Evolutionary conservation across 2,113 vertebrate species (phyloP).

Genomic region (Struthio camelus): DNA sequence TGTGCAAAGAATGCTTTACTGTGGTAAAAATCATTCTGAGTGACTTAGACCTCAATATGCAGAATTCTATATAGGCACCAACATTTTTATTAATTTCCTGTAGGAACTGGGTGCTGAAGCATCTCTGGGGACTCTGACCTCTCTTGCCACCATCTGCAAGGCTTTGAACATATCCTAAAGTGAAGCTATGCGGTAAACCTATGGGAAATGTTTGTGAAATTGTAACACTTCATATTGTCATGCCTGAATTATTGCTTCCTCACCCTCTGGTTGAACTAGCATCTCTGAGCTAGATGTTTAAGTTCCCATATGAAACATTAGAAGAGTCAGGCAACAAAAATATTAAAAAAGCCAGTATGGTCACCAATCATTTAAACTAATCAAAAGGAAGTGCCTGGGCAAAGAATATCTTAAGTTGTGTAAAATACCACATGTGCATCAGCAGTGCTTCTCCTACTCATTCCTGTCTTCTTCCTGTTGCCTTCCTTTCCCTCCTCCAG

Average conservation of each 20-base stretch:
- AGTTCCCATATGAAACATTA: not conserved
- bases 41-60: not conserved
- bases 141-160: not conserved
- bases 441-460: not conserved
- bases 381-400: fast-evolving
- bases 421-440: not conserved
- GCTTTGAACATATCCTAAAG: not conserved
- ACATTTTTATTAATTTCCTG: not conserved
- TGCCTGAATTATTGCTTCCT: not conserved
- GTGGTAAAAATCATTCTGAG: not conserved
- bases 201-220: not conserved
- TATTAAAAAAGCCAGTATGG: not conserved
- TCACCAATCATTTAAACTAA: not conserved
- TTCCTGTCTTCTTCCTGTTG: not conserved
- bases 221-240: not conserved
- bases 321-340: not conserved
- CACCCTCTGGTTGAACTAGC: not conserved
- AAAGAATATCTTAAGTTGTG: not conserved
- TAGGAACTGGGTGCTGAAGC: not conserved
- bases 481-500: not conserved
- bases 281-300: not conserved
- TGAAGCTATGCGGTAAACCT: not conserved
- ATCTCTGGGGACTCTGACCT: not conserved
- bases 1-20: not conserved
- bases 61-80: not conserved